phyloP scores from a whole-genome alignment of 1,140 invertebrate species.

The Metaphire vulgaris region DNA sequence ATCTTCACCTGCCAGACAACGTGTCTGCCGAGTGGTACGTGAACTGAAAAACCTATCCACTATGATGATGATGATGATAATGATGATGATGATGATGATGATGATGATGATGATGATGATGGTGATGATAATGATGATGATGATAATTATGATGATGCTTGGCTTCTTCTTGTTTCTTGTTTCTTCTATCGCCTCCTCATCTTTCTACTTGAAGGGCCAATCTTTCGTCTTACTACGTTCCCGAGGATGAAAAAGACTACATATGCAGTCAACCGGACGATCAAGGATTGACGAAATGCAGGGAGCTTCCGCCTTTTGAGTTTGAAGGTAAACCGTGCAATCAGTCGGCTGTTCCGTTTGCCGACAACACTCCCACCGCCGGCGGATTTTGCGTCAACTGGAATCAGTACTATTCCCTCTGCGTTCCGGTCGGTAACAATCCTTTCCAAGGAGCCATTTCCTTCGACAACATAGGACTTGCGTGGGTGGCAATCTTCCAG shows the following conservation, averaged over 20 bases:
- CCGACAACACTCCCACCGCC: conserved; percentile 43
- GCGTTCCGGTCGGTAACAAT: conserved; percentile 83
- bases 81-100: too few relatives aligned
- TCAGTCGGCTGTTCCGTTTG: conserved; percentile 33
- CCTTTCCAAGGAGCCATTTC: conserved; percentile 98
- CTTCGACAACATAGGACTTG: conserved; percentile 98
- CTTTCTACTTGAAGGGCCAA: conserved; percentile 39
- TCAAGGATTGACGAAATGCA: conserved; percentile 88
- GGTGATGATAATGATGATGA: too few relatives aligned
- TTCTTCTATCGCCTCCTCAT: too few relatives aligned
- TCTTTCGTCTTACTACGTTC: conserved; percentile 34
- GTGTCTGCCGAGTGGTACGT: conserved; percentile 33
- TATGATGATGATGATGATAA: too few relatives aligned
- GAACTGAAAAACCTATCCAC: too few relatives aligned
- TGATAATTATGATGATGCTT: too few relatives aligned
- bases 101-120: too few relatives aligned
- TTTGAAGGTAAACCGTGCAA: conserved; percentile 65
- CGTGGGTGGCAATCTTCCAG: conserved; percentile 99
- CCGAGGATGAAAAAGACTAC: conserved; percentile 78
- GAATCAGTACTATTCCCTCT: conserved; percentile 97
- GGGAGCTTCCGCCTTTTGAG: conserved; percentile 72
- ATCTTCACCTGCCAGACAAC: conserved; percentile 55
- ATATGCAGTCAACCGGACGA: conserved; percentile 90
- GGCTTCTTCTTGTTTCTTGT: too few relatives aligned
- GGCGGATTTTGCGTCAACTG: conserved; percentile 80